Conservation (phyloP, 2,797 vertebrate species). For the Acanthornis magna region DNA sequence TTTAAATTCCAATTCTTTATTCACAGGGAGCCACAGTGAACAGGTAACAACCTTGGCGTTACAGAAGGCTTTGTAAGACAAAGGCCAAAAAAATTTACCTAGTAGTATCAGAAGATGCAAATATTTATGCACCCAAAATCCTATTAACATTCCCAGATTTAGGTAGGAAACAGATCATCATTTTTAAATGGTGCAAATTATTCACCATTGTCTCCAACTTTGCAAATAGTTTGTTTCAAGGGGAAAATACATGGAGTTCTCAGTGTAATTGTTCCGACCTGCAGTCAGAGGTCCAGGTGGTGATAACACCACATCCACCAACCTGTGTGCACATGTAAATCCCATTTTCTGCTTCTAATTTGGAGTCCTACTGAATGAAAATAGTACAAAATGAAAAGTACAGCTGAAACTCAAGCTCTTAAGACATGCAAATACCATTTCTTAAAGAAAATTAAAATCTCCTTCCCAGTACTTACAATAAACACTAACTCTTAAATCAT, state of each 20-base stretch:
- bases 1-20: not conserved
- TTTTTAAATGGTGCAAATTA: not conserved
- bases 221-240: not conserved
- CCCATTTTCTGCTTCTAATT: not conserved
- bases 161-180: not conserved
- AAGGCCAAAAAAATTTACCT: not conserved
- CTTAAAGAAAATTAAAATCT: not conserved
- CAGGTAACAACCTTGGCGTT: not conserved
- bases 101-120: not conserved
- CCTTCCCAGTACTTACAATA: not conserved
- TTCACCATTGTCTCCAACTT: not conserved
- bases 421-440: not conserved
- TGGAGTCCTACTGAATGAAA: not conserved
- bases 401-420: not conserved
- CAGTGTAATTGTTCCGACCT: not conserved
- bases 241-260: not conserved
- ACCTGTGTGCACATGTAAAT: not conserved
- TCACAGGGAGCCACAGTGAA: not conserved
- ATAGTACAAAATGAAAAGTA: not conserved
- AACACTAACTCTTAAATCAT: not conserved
- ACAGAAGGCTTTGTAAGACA: not conserved
- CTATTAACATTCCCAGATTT: not conserved
- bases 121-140: not conserved
- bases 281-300: not conserved
- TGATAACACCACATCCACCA: not conserved